Evolutionary conservation across 2,113 vertebrate species (phyloP), one percentile per base, ranked within the genome.

Genomic region (Otocyon megalotis): DNA sequence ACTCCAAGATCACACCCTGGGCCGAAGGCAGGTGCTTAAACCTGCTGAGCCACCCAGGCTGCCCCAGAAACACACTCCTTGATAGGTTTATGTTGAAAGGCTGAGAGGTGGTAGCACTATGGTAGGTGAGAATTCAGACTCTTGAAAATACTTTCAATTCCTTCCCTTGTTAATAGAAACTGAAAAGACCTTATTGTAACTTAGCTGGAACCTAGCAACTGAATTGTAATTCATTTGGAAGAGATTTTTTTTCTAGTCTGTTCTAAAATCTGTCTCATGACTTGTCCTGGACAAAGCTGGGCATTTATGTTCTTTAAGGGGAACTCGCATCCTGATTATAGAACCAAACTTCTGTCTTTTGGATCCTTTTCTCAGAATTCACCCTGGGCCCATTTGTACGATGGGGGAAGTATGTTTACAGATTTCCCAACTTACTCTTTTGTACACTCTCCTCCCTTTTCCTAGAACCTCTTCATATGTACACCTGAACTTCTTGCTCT

Each of bases 211-310:
- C 12, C 62, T 37, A 32, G 71, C 72, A 65, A 26, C 30, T 56
- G 58, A 96, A 56, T 35, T 54, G 2, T 77, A 24, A 32, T 35
- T 76, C n/a, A 62, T 58, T 84, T 54, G 48, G 32, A 80, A 94
- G n/a, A 62, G 35, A n/a, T 10, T 32, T 67, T 93, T 72, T 77
- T 54, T 28, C 53, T 54, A 30, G 17, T 80, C 8, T 30, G 56
- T 88, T 88, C 35, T 80, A 62, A 97, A 92, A 77, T 8, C 28
- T 80, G 12, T 90, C 72, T 93, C 32, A 10, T 76, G 85, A 88
- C 35, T 30, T 84, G 28, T 58, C 63, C 58, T 58, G 35, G 32
- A 54, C 15, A 74, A 74, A 37, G 53, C 17, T 35, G 9, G 67
- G 56, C 14, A 32, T 28, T 80, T 22, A 67, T 32, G 22, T 60